phyloP scores from a whole-genome alignment of 2,888 invertebrate genomes.

The Thera britannica region DNA sequence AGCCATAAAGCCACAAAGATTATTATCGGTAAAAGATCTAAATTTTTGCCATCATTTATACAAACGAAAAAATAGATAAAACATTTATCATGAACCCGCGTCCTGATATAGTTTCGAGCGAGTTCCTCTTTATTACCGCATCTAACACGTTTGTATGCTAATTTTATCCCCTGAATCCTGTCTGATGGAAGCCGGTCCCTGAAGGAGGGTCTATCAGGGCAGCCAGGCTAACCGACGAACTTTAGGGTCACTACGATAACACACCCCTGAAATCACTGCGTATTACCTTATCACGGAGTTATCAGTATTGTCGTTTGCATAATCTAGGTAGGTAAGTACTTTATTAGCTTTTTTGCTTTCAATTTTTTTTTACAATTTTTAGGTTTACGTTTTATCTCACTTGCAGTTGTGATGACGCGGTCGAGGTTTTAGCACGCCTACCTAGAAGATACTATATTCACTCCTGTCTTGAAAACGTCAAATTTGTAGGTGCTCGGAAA shows the following conservation, averaged over 20 bases:
- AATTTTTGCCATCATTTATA: background rate
- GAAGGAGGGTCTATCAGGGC: slow-evolving; percentile 64
- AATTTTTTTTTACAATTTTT: no score
- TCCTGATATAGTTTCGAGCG: slow-evolving; percentile 60
- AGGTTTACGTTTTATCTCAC: no score
- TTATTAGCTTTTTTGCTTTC: no score
- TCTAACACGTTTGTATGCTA: slow-evolving; percentile 79
- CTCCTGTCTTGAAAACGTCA: no score
- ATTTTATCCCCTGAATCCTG: slow-evolving; percentile 76
- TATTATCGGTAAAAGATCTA: no score
- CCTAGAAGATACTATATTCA: no score
- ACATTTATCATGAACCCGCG: slow-evolving; percentile 41
- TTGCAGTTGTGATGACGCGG: no score
- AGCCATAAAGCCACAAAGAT: no score
- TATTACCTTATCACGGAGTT: slow-evolving; percentile 66
- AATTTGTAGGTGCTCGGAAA: no score
- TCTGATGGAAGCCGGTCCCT: slow-evolving; percentile 74
- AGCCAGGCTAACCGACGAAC: slow-evolving; percentile 59
- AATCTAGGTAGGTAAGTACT: slow-evolving; percentile 11
- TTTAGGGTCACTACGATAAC: slow-evolving; percentile 80
- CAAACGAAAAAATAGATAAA: slow-evolving; percentile 38
- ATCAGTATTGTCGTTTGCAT: slow-evolving; percentile 44
- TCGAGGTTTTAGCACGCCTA: no score
- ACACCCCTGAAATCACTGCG: slow-evolving; percentile 57
- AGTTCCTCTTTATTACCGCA: slow-evolving; percentile 67